Evolutionary conservation across 2,888 invertebrate genomes (phyloP).

Genomic region (Caenorhabditis auriculariae): DNA sequence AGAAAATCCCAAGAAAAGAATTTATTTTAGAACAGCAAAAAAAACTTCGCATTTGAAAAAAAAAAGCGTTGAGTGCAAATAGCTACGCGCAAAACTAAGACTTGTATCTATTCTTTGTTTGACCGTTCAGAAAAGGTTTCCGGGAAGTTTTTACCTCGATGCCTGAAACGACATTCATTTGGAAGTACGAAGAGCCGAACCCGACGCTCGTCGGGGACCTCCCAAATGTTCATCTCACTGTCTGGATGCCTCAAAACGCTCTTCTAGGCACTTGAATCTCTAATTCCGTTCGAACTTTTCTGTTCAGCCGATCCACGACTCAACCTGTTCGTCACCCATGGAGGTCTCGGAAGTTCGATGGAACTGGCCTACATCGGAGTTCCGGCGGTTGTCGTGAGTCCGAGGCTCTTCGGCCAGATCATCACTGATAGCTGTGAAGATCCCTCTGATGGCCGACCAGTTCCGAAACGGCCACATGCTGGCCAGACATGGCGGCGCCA

Average conservation of each 20-base stretch:
- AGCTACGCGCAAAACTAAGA: no score
- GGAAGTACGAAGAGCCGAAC: slow-evolving; percentile 7
- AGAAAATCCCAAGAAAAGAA: no score
- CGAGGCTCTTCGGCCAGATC: no score
- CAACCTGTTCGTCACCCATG: slow-evolving; percentile 27
- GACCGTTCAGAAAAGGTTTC: no score
- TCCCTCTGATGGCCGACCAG: slow-evolving; percentile 31
- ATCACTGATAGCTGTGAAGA: slow-evolving; percentile 2
- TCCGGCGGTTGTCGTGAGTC: slow-evolving; percentile 19
- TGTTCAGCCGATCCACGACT: slow-evolving; percentile 27
- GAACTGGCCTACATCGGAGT: slow-evolving; percentile 28
- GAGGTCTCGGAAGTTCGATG: slow-evolving; percentile 28
- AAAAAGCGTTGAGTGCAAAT: no score
- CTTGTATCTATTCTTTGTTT: no score
- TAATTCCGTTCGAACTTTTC: slow-evolving; percentile 8
- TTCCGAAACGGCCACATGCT: slow-evolving; percentile 30
- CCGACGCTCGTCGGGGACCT: not conserved
- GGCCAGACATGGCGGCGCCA: slow-evolving; percentile 19
- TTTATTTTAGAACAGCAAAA: no score
- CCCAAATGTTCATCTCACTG: not conserved
- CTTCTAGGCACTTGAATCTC: not conserved
- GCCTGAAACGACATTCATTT: slow-evolving; percentile 3
- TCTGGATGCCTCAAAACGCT: not conserved
- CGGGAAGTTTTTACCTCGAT: no score
- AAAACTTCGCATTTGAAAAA: no score